Conservation (phyloP, 2,113 vertebrate species). For the Gopherus evgoodei region DNA sequence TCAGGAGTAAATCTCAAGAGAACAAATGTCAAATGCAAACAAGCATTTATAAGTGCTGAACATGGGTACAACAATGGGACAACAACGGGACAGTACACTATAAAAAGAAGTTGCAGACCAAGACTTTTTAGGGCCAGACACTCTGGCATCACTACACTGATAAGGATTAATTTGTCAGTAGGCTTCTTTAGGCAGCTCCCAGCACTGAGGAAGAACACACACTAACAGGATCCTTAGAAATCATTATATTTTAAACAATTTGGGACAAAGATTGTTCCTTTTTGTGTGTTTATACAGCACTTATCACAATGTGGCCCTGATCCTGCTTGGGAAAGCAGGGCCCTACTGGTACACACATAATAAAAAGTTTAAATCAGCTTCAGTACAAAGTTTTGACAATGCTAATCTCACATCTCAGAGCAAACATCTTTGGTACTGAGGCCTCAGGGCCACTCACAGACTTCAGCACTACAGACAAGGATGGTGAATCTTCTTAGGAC, state of each 20-base stretch:
- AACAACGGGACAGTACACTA: background rate
- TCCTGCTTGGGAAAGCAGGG: background rate
- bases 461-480: background rate
- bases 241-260: background rate
- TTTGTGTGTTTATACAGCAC: background rate
- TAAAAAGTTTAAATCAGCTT: background rate
- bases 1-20: constrained; percentile 34
- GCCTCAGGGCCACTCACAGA: background rate
- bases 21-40: constrained; percentile 31
- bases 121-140: constrained; percentile 1
- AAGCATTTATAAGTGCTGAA: background rate
- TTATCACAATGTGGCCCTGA: background rate
- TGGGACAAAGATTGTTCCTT: background rate
- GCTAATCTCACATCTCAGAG: background rate
- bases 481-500: background rate
- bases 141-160: background rate
- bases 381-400: background rate
- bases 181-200: background rate
- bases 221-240: background rate
- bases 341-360: background rate
- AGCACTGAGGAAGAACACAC: background rate
- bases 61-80: background rate
- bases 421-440: background rate
- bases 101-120: background rate
- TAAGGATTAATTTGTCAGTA: background rate